Base-by-base conservation (phyloP, 2,113 vertebrate genomes). In the Leptodactylus fuscus region DNA sequence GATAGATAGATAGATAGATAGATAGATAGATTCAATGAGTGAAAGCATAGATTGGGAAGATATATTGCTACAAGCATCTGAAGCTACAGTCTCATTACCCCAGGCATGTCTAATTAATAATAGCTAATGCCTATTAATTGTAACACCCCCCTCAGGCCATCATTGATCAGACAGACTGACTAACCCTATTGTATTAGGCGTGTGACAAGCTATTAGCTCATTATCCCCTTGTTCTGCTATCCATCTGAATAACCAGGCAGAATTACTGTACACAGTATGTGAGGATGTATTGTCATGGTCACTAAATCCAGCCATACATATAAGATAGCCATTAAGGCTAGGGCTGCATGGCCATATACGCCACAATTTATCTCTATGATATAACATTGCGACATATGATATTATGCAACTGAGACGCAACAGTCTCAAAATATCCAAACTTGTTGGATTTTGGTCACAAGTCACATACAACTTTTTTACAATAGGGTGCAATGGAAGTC, bases 161-260 rank as follows among this genome's bases (percentile, higher is more conserved):
- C 24, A 41, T n/a, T 71, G 46, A 82, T 70, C 29, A 70, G 24
- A 81, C 80, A 12, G 18, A 15, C 44, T 70, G 60, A 79, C 76
- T 79, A 36, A 12, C 36, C 51, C 76, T 36, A 70, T 82, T 82
- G 44, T 82, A 48, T 49, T 36, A 13, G 65, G 53, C 11, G 13
- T 48, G 46, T 49, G 62, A 34, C 60, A 51, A 70, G 48, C 62
- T 36, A 24, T 82, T n/a, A 51, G 44, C 60, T 51, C 36, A 81
- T 78, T 77, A 55, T 24, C 22, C 46, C 16, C 48, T 77, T 22
- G 48, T 77, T 77, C 29, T 77, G 48, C 4, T 32, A 22, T 29
- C 29, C 18, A n/a, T 73, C 34, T 41, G 67, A 70, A 8, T 41
- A 38, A 20, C 41, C 41, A 44, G 41, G 3, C 18, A 60, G 58